phyloP scores from a whole-genome alignment of 2,113 vertebrate genomes.

The Oxyruncus cristatus region DNA sequence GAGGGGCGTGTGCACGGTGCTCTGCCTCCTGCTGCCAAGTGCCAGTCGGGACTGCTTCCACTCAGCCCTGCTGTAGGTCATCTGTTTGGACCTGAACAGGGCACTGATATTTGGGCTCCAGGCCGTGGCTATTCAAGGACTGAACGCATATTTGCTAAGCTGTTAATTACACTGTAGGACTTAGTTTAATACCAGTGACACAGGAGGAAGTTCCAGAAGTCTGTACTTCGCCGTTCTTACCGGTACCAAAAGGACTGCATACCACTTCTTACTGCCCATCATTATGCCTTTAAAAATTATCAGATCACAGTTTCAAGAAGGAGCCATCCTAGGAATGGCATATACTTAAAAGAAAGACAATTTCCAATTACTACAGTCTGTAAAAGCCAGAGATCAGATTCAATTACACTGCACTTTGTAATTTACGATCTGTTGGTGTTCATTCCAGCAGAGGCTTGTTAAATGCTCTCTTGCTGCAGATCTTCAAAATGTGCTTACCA shows the following conservation, averaged over 20 bases:
- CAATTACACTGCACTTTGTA: slow-evolving; percentile 49
- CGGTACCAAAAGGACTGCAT: neutral
- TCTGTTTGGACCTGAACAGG: neutral
- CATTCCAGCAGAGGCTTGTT: slow-evolving; percentile 25
- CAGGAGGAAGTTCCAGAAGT: neutral
- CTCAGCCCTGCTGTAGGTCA: neutral
- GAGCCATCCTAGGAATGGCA: neutral
- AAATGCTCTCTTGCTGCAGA: slow-evolving; percentile 31
- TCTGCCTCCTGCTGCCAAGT: neutral
- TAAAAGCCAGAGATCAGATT: slow-evolving; percentile 58
- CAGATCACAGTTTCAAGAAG: neutral
- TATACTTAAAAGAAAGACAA: slow-evolving; percentile 19
- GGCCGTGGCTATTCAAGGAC: slow-evolving; percentile 25
- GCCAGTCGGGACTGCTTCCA: neutral
- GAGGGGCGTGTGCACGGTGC: rapidly evolving
- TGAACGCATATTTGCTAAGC: slow-evolving; percentile 41
- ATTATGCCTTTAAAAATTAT: neutral
- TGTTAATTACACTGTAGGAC: slow-evolving; percentile 47
- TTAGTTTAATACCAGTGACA: slow-evolving; percentile 53
- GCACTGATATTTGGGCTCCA: slow-evolving; percentile 1
- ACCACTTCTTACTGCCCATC: neutral
- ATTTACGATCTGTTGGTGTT: slow-evolving; percentile 48
- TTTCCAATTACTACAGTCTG: slow-evolving; percentile 17
- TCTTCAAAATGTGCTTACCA: slow-evolving; percentile 24
- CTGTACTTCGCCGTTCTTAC: neutral